phyloP scores from a whole-genome alignment of 2,888 invertebrate genomes.

The Plebejus melissa region DNA sequence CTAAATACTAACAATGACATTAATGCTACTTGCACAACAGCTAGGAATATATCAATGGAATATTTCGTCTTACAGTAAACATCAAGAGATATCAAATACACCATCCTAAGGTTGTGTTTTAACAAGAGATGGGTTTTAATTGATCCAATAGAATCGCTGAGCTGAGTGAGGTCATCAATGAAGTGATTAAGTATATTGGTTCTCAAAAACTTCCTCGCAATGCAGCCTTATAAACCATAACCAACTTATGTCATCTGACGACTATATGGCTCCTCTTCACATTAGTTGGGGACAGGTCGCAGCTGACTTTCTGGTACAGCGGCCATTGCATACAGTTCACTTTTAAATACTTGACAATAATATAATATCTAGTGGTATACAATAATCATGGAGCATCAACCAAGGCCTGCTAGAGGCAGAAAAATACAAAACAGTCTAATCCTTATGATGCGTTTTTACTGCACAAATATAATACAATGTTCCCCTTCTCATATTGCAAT shows the following conservation, averaged over 20 bases:
- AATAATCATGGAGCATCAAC: background rate
- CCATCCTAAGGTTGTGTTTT: too few relatives aligned
- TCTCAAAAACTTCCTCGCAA: too few relatives aligned
- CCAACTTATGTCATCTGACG: background rate
- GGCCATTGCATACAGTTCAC: background rate
- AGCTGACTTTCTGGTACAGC: background rate
- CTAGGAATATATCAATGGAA: conserved; percentile 2
- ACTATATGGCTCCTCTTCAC: too few relatives aligned
- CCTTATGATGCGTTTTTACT: background rate
- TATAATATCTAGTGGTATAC: background rate
- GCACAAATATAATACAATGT: background rate
- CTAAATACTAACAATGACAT: background rate
- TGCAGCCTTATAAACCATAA: too few relatives aligned
- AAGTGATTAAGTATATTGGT: too few relatives aligned
- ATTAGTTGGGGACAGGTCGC: too few relatives aligned
- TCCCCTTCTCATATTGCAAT: background rate
- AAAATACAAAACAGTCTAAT: background rate
- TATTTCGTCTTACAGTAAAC: background rate
- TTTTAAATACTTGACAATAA: background rate
- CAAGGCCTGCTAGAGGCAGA: background rate
- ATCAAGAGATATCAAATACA: background rate
- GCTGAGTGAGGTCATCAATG: too few relatives aligned
- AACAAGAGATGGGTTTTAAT: too few relatives aligned
- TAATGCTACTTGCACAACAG: background rate
- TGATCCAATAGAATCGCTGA: too few relatives aligned